Conservation (phyloP, 2,113 vertebrate species). For the Rhinoptilus africanus region DNA sequence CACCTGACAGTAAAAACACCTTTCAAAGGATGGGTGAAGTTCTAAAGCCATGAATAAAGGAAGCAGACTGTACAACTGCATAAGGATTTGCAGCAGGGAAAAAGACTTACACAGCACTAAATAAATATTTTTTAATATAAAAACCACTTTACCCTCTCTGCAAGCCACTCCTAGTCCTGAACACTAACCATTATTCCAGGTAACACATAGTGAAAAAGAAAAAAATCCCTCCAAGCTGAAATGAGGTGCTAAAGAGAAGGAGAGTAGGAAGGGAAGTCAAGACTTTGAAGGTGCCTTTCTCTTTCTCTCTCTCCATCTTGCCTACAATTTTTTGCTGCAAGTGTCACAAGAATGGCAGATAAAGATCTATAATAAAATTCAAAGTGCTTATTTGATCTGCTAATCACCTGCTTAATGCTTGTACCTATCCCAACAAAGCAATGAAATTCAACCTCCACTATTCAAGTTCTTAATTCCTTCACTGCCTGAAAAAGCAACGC, state of each 20-base stretch:
- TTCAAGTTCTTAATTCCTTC: background rate
- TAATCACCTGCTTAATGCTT: background rate
- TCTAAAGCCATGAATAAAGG: background rate
- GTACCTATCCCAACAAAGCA: background rate
- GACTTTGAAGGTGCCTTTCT: background rate
- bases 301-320: background rate
- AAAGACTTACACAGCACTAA: background rate
- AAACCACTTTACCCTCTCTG: background rate
- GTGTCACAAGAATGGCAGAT: background rate
- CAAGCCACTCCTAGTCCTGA: background rate
- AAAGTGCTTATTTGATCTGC: background rate
- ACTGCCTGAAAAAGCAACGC: background rate
- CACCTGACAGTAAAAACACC: background rate
- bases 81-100: background rate
- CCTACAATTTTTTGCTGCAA: background rate
- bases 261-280: background rate
- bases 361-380: background rate
- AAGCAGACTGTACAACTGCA: rapidly evolving
- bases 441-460: background rate
- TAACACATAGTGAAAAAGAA: background rate
- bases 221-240: background rate
- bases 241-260: background rate
- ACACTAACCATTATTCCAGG: background rate
- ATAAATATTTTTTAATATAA: background rate
- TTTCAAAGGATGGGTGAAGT: background rate